Conservation (phyloP, 2,113 vertebrate genomes). For the Vombatus ursinus region DNA sequence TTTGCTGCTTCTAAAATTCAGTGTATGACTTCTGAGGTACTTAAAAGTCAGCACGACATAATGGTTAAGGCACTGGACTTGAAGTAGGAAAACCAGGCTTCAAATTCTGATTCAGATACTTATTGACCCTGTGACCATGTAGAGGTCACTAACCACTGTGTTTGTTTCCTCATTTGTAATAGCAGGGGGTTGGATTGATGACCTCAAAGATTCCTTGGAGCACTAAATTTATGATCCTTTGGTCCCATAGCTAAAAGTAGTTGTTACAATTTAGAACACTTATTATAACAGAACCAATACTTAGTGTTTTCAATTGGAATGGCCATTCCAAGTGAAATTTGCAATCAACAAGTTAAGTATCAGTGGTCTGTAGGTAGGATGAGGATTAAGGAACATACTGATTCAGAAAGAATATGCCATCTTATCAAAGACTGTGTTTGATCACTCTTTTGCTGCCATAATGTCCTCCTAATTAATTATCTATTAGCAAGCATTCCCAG, state of each 20-base stretch:
- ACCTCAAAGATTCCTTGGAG: neutral
- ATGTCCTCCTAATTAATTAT: neutral
- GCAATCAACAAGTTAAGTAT: neutral
- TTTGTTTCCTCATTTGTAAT: neutral
- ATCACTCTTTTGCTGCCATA: neutral
- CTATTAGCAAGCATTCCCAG: neutral
- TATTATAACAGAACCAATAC: neutral
- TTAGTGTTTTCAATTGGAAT: neutral
- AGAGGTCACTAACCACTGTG: neutral
- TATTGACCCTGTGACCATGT: neutral
- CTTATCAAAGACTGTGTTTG: neutral
- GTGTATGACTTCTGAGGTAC: neutral
- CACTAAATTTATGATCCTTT: neutral
- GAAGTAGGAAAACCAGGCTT: neutral
- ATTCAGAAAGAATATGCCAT: neutral
- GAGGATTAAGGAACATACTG: neutral
- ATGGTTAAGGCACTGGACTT: neutral
- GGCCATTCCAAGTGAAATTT: neutral
- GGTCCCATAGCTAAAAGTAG: neutral
- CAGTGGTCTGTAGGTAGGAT: neutral
- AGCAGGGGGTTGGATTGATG: neutral
- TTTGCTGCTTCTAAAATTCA: neutral
- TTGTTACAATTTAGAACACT: neutral
- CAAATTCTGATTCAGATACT: neutral
- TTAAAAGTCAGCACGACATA: neutral